A percentile compares a stretch with the other conserved stretches of the same genome.
Conservation (phyloP, 2,888 invertebrate species). For the Torymus auratus region DNA sequence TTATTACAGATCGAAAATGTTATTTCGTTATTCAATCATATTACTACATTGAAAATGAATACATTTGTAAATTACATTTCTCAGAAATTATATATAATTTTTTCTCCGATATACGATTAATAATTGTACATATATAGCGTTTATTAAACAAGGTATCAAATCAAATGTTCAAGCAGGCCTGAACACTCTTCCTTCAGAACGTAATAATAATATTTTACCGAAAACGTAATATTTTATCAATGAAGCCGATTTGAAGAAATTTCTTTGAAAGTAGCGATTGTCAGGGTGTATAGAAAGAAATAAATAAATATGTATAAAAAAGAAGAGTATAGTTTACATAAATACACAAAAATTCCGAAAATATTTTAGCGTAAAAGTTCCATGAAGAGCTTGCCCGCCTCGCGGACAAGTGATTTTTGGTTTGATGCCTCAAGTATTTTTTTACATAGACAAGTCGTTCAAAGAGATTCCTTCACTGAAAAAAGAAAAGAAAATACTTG, state of each 20-base stretch:
- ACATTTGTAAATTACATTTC: background rate
- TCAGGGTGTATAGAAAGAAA: constrained; percentile 16
- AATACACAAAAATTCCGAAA: background rate
- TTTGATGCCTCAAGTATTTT: constrained; percentile 37
- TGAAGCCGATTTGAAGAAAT: constrained; percentile 25
- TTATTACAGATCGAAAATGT: too few species aligned
- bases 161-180: constrained; percentile 58
- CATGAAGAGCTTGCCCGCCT: constrained; percentile 22
- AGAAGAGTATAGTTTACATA: constrained; percentile 20
- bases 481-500: constrained; percentile 4
- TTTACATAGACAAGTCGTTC: constrained; percentile 22
- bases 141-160: constrained; percentile 47
- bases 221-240: constrained; percentile 40
- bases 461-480: constrained; percentile 33
- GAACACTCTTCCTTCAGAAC: constrained; percentile 53
- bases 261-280: constrained; percentile 37
- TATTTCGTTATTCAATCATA: background rate
- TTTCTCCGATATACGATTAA: constrained; percentile 38
- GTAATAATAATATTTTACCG: constrained; percentile 44
- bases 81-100: constrained; percentile 50
- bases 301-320: constrained; percentile 15
- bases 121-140: constrained; percentile 51
- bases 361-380: constrained; percentile 37
- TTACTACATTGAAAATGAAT: background rate
- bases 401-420: constrained; percentile 23